These are phyloP conservation scores for Parazoanthus swiftii DNA, from an alignment of 92 coral and sea anemone genomes.

Conservation along the genomic window DNA sequence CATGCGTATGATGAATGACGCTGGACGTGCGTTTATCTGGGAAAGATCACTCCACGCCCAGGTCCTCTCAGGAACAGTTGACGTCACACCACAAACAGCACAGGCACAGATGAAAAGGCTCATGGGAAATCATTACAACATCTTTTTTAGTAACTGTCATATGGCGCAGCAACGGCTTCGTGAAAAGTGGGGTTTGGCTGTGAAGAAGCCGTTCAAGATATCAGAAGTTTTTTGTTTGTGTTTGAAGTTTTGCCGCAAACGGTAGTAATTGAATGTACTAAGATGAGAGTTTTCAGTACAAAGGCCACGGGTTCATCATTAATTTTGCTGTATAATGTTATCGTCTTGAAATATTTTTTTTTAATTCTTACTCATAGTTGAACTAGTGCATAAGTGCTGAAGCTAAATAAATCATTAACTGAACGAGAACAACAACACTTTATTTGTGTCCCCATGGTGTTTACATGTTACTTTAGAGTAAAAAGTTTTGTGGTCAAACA, in stretches of 20 bases:
- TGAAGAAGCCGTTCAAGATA: conserved; percentile 2
- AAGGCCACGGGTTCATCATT: no score
- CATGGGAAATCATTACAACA: neutral
- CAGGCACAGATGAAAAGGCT: neutral
- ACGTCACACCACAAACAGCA: conserved; percentile 6
- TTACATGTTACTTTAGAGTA: no score
- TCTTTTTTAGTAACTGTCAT: conserved; percentile 14
- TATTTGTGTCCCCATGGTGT: no score
- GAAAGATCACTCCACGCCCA: conserved; percentile 5
- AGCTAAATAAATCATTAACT: no score
- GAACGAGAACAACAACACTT: no score
- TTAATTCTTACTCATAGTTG: no score
- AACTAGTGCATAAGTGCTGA: no score
- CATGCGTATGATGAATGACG: neutral
- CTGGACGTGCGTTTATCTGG: conserved; percentile 11
- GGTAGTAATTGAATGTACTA: neutral
- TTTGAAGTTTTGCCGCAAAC: conserved; percentile 2
- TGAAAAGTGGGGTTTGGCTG: conserved; percentile 19
- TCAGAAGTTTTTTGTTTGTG: conserved; percentile 3
- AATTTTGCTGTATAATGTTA: no score
- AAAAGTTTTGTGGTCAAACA: no score
- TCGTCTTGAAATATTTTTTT: no score
- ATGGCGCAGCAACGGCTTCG: conserved; percentile 16
- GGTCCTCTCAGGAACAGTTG: neutral
- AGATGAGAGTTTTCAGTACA: no score